Conservation (phyloP, 53 echinoderm and acorn worm species). For the Holothuria scabra region DNA sequence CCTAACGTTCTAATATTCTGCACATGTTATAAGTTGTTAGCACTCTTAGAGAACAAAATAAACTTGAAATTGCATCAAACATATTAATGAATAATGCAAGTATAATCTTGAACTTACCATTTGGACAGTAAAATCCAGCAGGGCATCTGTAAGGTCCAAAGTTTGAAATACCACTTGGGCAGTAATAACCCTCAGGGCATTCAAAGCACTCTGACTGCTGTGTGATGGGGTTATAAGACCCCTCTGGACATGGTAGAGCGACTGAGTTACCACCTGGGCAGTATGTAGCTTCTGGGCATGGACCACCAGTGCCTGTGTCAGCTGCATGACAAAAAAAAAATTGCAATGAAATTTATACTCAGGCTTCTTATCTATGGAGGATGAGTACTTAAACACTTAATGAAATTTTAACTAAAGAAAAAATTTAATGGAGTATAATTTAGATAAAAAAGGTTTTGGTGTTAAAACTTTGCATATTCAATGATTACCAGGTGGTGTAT, state of each 20-base stretch:
- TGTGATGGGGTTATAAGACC: constrained; percentile 81
- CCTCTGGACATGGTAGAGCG: constrained; percentile 75
- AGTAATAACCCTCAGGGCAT: constrained; percentile 85
- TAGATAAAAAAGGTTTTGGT: too few relatives aligned
- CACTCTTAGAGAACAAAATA: too few relatives aligned
- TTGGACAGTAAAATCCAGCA: constrained; percentile 90
- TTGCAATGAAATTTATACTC: constrained; percentile 14
- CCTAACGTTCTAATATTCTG: too few relatives aligned
- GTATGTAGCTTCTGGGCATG: constrained; percentile 83
- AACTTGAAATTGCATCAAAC: too few relatives aligned
- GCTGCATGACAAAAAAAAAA: too few relatives aligned
- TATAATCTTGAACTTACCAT: too few relatives aligned
- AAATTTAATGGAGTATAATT: too few relatives aligned
- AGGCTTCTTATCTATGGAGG: constrained; percentile 49
- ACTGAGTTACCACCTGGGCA: constrained; percentile 83
- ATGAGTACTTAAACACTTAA: neutral
- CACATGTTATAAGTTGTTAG: too few relatives aligned
- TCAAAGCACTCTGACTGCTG: constrained; percentile 86
- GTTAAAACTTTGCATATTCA: too few relatives aligned
- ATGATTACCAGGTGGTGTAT: too few relatives aligned
- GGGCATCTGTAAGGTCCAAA: constrained; percentile 78
- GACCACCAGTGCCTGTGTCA: constrained; percentile 69
- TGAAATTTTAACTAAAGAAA: neutral
- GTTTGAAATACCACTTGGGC: constrained; percentile 75
- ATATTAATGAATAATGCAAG: too few relatives aligned